phyloP scores from a whole-genome alignment of 2,113 vertebrate genomes.

The mouse (Mus musculus) region GRCm39 chr9:37090501-37091000 shows the following conservation, averaged over 20 bases:
- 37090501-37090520: neutral
- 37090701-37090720: neutral
- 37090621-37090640: neutral
- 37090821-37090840: neutral
- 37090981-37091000: neutral
- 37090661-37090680: neutral
- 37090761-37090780: neutral
- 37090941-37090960: neutral
- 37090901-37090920: neutral
- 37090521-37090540: constrained; percentile 40
- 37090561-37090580: neutral
- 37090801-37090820: neutral
- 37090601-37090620: constrained; percentile 51
- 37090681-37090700: neutral
- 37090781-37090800: neutral
- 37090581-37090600: neutral
- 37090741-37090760: neutral
- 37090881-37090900: neutral
- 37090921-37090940: neutral
- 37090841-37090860: neutral
- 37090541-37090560: too few species aligned
- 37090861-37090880: neutral
- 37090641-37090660: neutral
- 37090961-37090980: neutral
- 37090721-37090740: neutral